These are phyloP conservation scores for Coelogynopora nodosa DNA, from an alignment of 2,888 invertebrate genomes.

Conservation along the genomic window DNA sequence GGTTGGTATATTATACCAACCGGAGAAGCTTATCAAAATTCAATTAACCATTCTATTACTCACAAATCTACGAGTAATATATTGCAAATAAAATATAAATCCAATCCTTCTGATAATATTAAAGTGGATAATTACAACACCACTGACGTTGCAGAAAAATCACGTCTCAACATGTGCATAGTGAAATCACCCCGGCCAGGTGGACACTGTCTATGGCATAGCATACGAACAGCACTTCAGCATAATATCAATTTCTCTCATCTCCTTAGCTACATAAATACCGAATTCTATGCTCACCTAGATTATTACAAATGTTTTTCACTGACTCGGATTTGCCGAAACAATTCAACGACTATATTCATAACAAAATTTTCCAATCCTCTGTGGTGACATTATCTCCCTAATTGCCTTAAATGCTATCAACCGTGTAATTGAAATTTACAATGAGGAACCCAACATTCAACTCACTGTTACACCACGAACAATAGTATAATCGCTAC, in stretches of 20 bases:
- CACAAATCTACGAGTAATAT: neutral
- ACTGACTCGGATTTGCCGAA: neutral
- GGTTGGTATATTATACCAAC: no score
- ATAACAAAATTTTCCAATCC: neutral
- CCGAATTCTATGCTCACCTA: neutral
- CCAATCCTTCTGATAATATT: neutral
- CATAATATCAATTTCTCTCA: neutral
- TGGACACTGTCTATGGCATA: constrained; percentile 13
- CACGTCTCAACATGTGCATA: neutral
- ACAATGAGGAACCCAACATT: neutral
- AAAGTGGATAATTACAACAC: neutral
- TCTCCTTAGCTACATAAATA: neutral
- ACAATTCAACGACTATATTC: neutral
- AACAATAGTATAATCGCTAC: neutral
- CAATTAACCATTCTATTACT: no score
- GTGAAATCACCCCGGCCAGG: neutral
- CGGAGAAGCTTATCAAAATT: constrained; percentile 8
- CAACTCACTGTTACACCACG: neutral
- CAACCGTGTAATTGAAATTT: neutral
- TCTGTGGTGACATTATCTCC: neutral
- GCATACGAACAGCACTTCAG: neutral
- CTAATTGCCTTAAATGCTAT: neutral
- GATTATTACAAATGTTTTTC: neutral
- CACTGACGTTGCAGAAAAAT: neutral
- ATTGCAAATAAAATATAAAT: neutral